Base-by-base conservation (phyloP, 2,797 vertebrate genomes). In the Nyctibius grandis region DNA sequence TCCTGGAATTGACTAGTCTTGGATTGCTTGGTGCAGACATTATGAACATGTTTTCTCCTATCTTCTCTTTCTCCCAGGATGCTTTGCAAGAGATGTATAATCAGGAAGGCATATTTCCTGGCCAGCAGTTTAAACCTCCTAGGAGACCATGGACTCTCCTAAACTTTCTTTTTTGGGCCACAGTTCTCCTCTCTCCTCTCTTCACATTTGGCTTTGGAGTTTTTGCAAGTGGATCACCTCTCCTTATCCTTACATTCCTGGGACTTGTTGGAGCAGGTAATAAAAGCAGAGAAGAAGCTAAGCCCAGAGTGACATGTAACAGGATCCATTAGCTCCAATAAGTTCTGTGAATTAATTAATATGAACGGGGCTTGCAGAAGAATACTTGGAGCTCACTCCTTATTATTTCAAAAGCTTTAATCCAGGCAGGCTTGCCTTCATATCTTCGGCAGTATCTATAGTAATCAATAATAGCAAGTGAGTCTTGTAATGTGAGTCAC, bases 151-250 rank as follows among this genome's bases (percentile, higher is more conserved):
- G 99, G 99, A 99, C 99, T 4, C 98, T 99, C 89, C 98, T 99
- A 44, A 99, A 99, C 97, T 99, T 99, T 97, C 95, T 99, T 74
- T 99, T 98, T 96, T 99, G 99, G 99, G 99, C 99, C 93, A 99
- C 99, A 3, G 63, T 99, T 60, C 98, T 99, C 70, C 99, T 99
- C 28, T 99, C 99, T 2, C 99, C 99, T 12, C 99, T 99, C 79
- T 99, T 99, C 97, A 99, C 98, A 21, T 99, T 99, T 75, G 99
- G 98, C 61, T 98, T 98, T 48, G 99, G 99, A 23, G 99, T 99
- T 94, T 99, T 98, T 28, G 98, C 99, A 97, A 99, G 99, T 23
- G 99, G 99, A 79, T 99, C 99, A 17, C 99, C 99, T 12, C 98
- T 99, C 54, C 98, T 99, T 92, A 99, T 99, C 96, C 98, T 99